Base-by-base conservation (phyloP, 1,140 invertebrate species). In the Meloidogyne exigua region DNA sequence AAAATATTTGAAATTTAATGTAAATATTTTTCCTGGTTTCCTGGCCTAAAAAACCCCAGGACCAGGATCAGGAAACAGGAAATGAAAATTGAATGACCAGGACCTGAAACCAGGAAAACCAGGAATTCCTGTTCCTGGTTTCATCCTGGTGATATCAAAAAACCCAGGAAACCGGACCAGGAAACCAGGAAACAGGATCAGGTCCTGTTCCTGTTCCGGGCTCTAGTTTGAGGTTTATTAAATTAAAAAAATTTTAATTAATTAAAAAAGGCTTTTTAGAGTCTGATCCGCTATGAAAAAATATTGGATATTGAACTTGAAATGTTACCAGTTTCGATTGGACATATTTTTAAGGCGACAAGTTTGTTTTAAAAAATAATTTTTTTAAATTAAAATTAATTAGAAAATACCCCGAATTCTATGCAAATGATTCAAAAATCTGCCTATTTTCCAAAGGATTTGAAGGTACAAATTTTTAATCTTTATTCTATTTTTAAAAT, bases 301-400 rank as follows among this genome's bases (percentile, higher is more conserved):
- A 57, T 71, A 18, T 64, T 71, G 36, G 28, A 71, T 57, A 23
- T 71, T 26, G 4, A 71, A 71, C 57, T 71, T 21, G 69, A 71
- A 57, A 11, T 71, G 28, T 71, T 71, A 25, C 69, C 69, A 42
- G 69, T 71, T 21, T 36, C 69, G 26, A 36, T 71, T 44, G 69
- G 69, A 1, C 25, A 49, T 44, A 71, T 71, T 42, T 26, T 71
- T 15, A 71, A 71, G 23, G 28, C 26, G 1, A 25, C 57, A 23
- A 71, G 39, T 68, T 9, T 25, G 23, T 67, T 67, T 67, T 28
- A 18, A 67, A 4, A n/a, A n/a, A n/a, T 15, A 67, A 67, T 44
- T 44, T 18, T 21, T 68, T 36, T 36, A 25, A 68, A 7, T 36
- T 21, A 25, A 68, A n/a, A 32, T 32, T 36, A 2, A 25, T 36